Conservation (phyloP, 1,140 invertebrate species). For the Acyrthosiphon pisum region DNA sequence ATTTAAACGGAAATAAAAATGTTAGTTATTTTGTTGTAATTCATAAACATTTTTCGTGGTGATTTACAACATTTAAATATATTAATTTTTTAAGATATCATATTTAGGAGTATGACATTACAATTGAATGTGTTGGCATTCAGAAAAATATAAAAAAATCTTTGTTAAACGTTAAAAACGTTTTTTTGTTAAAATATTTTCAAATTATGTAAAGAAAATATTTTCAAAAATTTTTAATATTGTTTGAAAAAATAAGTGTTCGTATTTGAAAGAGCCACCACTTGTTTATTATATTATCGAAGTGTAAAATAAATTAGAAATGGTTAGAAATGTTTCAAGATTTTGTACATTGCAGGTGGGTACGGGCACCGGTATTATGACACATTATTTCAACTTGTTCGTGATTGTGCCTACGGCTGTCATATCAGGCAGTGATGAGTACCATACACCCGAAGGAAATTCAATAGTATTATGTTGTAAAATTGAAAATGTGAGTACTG, state of each 20-base stretch:
- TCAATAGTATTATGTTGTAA: constrained; percentile 90
- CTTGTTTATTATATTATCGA: background rate
- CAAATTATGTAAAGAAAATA: too few relatives aligned
- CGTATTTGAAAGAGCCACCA: background rate
- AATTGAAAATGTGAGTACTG: constrained; percentile 82
- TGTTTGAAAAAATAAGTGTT: background rate
- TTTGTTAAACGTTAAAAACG: too few relatives aligned
- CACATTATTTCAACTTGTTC: constrained; percentile 85
- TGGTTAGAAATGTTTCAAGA: background rate
- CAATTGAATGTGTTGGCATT: too few relatives aligned
- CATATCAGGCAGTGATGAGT: constrained; percentile 82
- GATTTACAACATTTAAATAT: too few relatives aligned
- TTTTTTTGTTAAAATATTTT: too few relatives aligned
- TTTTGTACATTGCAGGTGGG: constrained; percentile 72
- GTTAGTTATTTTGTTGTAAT: too few relatives aligned
- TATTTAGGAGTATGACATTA: too few relatives aligned
- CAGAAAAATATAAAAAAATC: too few relatives aligned
- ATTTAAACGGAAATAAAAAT: too few relatives aligned
- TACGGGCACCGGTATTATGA: constrained; percentile 81
- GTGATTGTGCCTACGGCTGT: constrained; percentile 88
- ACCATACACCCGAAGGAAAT: constrained; percentile 88
- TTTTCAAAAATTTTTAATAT: too few relatives aligned
- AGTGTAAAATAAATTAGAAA: background rate
- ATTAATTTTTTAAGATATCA: too few relatives aligned
- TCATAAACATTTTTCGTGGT: too few relatives aligned